Evolutionary conservation across 2,797 vertebrate species (phyloP), one percentile per base, ranked within the genome.

Genomic region (Chelidonichthys spinosus): DNA sequence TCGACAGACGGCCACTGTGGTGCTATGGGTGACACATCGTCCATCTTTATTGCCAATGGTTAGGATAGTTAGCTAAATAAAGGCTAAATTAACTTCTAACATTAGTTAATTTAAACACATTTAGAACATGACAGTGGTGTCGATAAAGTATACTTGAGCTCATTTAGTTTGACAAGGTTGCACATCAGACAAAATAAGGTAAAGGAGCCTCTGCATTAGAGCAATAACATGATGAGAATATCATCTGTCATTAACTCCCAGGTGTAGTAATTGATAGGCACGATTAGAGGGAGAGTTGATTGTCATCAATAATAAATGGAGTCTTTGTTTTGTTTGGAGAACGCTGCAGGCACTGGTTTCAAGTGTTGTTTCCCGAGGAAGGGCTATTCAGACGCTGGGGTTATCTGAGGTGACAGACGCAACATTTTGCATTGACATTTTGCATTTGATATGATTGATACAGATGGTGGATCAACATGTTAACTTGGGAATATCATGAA

Each of bases 321-420:
- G 15, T 33, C 47, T 83, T 74, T 85, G 59, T 79, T 32, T 60
- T 37, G 67, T 36, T 54, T 42, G 25, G 39, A 56, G 49, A 78
- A 76, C 40, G 62, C 78, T 85, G 53, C 56, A 52, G 50, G 78
- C 74, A 17, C 72, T 85, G 87, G 88, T 87, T 87, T 91, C 76
- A 67, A 82, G 61, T 84, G 86, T 85, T 88, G 85, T 87, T 90
- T 84, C 87, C 69, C 11, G 18, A 80, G 69, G 73, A 79, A 84
- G 76, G 68, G 79, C 71, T 83, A 72, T 76, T 80, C 54, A 81
- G 82, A 81, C 10, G 6, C 25, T 8, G 56, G 81, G 90, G 92
- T 93, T 87, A 85, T 90, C 78, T 74, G 74, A 90, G 91, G 90
- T 85, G 77, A 92, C 56, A 37, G 58, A 79, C 63, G 17, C 72